Base-by-base conservation (phyloP, 2,113 vertebrate species). In the Myiozetetes cayanensis region DNA sequence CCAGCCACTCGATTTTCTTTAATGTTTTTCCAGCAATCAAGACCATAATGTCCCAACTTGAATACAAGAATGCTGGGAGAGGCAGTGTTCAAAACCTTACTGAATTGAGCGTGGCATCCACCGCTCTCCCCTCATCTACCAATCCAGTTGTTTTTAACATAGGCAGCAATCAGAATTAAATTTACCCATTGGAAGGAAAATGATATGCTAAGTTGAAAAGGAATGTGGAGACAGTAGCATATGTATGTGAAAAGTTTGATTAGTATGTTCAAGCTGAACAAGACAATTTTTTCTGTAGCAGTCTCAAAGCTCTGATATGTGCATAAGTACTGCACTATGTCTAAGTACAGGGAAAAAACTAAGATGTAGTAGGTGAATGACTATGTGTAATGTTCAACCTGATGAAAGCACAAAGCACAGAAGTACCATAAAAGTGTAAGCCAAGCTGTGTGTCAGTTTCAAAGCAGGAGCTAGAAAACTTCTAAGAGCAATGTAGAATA, bases 381-480 rank as follows among this genome's bases (percentile, higher is more conserved):
- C 6, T 79, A 17, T 67, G 52, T 63, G 31, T 37, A 44, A 23
- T 43, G 16, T 84, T 94, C 43, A 84, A 55, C 17, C 6, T 75
- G 43, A 39, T 76, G 58, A 84, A 86, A 88, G 47, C 59, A 59
- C 9, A 44, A 79, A 80, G 30, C 50, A 50, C 0, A 0, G 33
- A 92, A 80, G 37, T 43, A 67, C 46, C 19, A 52, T 43, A 15
- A 47, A 90, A 83, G 16, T 2, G 0, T 67, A 72, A 12, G 8
- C 63, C 67, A 88, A 77, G 33, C 33, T 7, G 2, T 52, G n/a
- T 83, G 67, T 77, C 88, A 84, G n/a, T 88, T 94, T 93, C 79
- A 90, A 81, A 83, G 67, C 23, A 73, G 39, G 55, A 90, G 35
- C 79, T 93, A 86, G 83, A 86, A 96, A 95, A 67, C 37, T 70